Percentiles rank a stretch among this genome's conserved stretches.
phyloP scores from a whole-genome alignment of 2,113 vertebrate species.

The Oryzias celebensis region DNA sequence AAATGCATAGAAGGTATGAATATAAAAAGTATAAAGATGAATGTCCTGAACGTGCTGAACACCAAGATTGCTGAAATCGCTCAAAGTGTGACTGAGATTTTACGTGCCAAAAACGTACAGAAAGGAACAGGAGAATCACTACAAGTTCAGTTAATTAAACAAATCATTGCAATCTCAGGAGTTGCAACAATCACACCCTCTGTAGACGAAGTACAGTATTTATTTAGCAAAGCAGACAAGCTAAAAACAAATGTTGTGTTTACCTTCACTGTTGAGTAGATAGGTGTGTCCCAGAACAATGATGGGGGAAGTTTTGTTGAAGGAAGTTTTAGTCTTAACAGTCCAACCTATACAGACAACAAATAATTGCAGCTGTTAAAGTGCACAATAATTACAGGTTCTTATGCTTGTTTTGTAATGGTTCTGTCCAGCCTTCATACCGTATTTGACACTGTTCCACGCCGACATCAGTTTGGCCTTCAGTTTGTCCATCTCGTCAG shows the following conservation, averaged over 20 bases:
- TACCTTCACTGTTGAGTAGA: slow-evolving; percentile 84
- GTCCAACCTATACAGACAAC: slow-evolving; percentile 81
- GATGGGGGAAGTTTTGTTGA: slow-evolving; percentile 85
- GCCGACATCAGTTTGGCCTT: slow-evolving; percentile 87
- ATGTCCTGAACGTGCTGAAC: too few relatives aligned
- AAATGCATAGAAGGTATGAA: too few relatives aligned
- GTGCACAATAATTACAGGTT: background rate
- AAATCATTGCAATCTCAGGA: too few relatives aligned
- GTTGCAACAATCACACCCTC: too few relatives aligned
- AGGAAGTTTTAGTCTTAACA: slow-evolving; percentile 86
- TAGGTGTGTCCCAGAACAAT: slow-evolving; percentile 82
- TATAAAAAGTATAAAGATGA: too few relatives aligned
- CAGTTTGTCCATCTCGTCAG: slow-evolving; percentile 88
- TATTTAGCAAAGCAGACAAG: background rate
- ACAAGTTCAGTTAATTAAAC: too few relatives aligned
- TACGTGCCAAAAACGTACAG: too few relatives aligned
- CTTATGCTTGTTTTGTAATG: background rate
- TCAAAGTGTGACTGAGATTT: too few relatives aligned
- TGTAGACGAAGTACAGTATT: background rate
- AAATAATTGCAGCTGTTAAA: too few relatives aligned
- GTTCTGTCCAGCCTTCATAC: slow-evolving; percentile 57
- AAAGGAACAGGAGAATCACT: too few relatives aligned
- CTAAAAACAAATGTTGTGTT: background rate
- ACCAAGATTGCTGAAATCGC: too few relatives aligned
- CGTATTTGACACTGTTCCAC: slow-evolving; percentile 94